Conservation (phyloP, 2,797 vertebrate species). For the Darevskia mixta region DNA sequence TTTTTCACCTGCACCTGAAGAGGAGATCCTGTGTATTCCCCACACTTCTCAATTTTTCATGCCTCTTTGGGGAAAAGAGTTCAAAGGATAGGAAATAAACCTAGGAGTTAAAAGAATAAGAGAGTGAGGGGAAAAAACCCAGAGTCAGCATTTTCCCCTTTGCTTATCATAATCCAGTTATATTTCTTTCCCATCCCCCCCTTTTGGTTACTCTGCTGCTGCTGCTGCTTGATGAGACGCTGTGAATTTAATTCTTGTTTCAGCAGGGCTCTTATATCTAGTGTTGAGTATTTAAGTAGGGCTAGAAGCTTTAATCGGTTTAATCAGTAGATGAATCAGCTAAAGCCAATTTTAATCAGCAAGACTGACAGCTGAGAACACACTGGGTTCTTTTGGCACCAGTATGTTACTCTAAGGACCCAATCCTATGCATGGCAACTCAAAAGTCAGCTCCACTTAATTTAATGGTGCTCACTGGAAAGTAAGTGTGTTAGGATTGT, state of each 20-base stretch:
- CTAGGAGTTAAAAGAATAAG: constrained; percentile 62
- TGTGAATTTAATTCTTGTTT: constrained; percentile 58
- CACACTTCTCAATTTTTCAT: constrained; percentile 59
- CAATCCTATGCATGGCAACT: background rate
- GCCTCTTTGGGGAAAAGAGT: constrained; percentile 53
- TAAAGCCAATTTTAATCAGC: constrained; percentile 41
- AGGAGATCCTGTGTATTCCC: constrained; percentile 15
- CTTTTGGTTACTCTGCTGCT: constrained; percentile 41
- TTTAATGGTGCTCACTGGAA: background rate
- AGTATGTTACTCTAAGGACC: background rate
- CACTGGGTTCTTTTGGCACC: background rate
- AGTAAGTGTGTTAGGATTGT: no score
- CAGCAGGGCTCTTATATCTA: constrained; percentile 48
- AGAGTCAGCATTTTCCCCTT: constrained; percentile 37
- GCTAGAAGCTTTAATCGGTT: constrained; percentile 39
- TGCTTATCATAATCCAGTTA: constrained; percentile 53
- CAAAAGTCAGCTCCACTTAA: background rate
- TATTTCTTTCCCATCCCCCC: constrained; percentile 26
- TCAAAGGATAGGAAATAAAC: constrained; percentile 48
- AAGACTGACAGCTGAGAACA: constrained; percentile 4
- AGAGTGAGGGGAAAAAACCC: constrained; percentile 38
- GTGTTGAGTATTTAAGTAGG: constrained; percentile 20
- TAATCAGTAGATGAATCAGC: constrained; percentile 46
- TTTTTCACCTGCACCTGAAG: constrained; percentile 46
- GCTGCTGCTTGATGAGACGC: constrained; percentile 45